Percentiles rank a stretch among this genome's conserved stretches.
Conservation (phyloP, 2,113 vertebrate genomes). For the Sclerurus mexicanus region DNA sequence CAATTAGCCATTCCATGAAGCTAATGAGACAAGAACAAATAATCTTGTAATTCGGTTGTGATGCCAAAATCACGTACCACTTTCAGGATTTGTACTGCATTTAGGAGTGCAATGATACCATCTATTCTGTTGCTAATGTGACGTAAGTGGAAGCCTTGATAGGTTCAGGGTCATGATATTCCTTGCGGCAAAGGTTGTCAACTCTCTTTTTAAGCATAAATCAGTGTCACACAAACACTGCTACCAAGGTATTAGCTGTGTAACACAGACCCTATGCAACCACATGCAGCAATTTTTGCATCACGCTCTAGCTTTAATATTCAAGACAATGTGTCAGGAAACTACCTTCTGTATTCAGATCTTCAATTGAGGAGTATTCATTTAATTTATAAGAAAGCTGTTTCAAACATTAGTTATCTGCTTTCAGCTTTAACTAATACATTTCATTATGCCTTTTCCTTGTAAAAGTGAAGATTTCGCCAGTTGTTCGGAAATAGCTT, state of each 20-base stretch:
- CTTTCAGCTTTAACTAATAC: neutral
- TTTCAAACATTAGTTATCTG: neutral
- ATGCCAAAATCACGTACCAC: neutral
- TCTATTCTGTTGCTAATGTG: neutral
- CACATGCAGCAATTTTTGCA: neutral
- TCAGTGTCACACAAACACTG: neutral
- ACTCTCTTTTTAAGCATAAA: neutral
- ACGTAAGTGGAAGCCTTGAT: neutral
- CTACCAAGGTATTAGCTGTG: neutral
- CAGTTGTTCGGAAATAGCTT: neutral
- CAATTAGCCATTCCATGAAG: neutral
- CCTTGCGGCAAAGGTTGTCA: fast-evolving
- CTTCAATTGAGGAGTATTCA: neutral
- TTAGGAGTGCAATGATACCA: neutral
- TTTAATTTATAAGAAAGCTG: neutral
- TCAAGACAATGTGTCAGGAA: neutral
- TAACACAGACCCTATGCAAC: neutral
- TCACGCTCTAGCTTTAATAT: neutral
- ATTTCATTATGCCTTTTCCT: neutral
- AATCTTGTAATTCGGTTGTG: neutral
- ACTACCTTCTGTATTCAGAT: neutral
- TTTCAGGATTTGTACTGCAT: neutral
- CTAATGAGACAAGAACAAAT: neutral
- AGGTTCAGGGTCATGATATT: neutral
- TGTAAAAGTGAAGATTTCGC: neutral